These are phyloP conservation scores for Clarias platycephalus DNA, from an alignment of 2,797 vertebrate genomes.

Conservation along the genomic window DNA sequence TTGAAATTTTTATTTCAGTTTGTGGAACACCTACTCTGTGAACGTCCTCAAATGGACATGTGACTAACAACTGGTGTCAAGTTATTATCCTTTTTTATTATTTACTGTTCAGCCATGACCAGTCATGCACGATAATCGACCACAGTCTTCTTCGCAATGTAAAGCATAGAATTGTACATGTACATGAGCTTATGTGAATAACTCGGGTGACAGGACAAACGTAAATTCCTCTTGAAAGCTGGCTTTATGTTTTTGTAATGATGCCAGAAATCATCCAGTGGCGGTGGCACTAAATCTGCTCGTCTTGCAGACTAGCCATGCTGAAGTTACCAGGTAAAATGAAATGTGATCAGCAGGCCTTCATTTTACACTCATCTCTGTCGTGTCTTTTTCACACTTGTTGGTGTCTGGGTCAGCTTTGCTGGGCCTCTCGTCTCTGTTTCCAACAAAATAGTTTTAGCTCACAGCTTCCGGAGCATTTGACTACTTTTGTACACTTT, in stretches of 20 bases:
- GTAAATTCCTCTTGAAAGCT: neutral
- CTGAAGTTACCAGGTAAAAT: conserved; percentile 21
- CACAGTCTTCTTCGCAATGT: neutral
- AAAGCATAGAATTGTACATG: neutral
- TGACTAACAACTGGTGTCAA: neutral
- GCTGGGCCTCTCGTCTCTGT: neutral
- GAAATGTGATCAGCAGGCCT: conserved; percentile 46
- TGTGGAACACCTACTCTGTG: no score
- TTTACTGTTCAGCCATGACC: neutral
- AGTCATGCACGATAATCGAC: neutral
- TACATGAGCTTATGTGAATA: neutral
- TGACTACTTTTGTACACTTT: neutral
- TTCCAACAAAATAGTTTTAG: neutral
- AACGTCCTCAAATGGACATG: neutral
- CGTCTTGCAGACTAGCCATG: neutral
- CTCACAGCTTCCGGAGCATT: neutral
- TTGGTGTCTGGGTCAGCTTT: neutral
- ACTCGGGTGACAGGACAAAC: neutral
- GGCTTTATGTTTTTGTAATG: neutral
- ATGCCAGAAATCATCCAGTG: conserved; percentile 5
- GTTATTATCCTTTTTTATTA: neutral
- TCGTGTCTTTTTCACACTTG: conserved; percentile 24
- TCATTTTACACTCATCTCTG: conserved; percentile 20
- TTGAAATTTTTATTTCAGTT: neutral
- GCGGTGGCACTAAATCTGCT: neutral